Percentiles rank a stretch among this genome's conserved stretches.
Conservation (phyloP, 92 coral and sea anemone species). For the Pocillopora meandrina region DNA sequence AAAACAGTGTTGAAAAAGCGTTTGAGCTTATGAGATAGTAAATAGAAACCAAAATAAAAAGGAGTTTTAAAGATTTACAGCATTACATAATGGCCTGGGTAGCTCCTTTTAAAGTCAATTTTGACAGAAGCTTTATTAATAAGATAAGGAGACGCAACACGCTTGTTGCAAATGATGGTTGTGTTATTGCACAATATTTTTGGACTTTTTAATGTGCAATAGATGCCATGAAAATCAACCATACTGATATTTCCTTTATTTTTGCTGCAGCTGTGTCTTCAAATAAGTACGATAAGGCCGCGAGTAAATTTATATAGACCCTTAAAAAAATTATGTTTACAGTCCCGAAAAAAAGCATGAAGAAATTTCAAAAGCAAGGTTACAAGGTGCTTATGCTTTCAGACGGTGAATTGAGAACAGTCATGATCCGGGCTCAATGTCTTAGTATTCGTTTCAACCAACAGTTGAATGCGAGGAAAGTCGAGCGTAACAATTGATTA, state of each 20-base stretch:
- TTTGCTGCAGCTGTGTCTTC: neutral
- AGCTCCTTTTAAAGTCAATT: conserved; percentile 18
- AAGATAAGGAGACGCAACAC: neutral
- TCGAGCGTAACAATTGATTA: neutral
- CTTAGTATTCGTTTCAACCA: too few relatives aligned
- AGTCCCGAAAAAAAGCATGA: too few relatives aligned
- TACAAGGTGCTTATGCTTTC: neutral
- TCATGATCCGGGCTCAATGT: too few relatives aligned
- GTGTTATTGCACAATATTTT: neutral
- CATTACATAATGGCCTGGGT: neutral
- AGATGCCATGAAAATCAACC: neutral
- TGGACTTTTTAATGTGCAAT: neutral
- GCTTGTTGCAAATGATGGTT: neutral
- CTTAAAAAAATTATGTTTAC: too few relatives aligned
- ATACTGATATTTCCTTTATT: neutral
- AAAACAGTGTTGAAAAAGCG: neutral
- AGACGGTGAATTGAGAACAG: neutral
- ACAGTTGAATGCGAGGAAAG: too few relatives aligned
- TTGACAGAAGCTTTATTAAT: conserved; percentile 22
- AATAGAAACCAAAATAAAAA: neutral
- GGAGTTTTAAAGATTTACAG: neutral
- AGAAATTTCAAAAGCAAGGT: too few relatives aligned
- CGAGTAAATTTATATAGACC: too few relatives aligned
- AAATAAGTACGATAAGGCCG: too few relatives aligned
- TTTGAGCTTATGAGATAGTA: neutral